Evolutionary conservation across 1,140 invertebrate species (phyloP).

Genomic region (Goniozus legneri): DNA sequence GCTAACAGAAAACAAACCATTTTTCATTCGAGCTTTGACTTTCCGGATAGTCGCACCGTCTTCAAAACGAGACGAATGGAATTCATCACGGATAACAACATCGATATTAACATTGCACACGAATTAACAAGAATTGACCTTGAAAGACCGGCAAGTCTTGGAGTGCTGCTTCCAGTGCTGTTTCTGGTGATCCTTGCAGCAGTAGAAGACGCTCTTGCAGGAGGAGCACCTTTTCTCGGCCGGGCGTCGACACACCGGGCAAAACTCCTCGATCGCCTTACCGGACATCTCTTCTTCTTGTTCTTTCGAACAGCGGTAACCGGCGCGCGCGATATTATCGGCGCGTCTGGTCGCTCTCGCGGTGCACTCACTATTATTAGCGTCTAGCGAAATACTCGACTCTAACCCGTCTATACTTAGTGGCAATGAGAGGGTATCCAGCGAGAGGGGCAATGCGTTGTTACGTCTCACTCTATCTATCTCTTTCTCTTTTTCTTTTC

Average conservation of each 20-base stretch:
- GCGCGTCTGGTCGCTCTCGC: too few species aligned
- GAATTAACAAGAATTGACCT: conserved; percentile 47
- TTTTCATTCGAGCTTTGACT: neutral
- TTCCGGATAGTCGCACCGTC: neutral
- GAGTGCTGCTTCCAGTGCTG: conserved; percentile 73
- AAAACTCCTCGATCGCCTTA: conserved; percentile 21
- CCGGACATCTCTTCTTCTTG: neutral
- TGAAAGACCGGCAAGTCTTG: conserved; percentile 59
- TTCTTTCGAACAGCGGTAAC: too few species aligned
- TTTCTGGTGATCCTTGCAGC: conserved; percentile 71
- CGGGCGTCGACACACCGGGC: conserved; percentile 21
- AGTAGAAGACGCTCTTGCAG: conserved; percentile 69
- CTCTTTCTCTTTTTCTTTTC: too few species aligned
- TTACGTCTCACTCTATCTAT: too few species aligned
- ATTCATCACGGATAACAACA: neutral
- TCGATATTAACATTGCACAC: too few species aligned
- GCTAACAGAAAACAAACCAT: neutral
- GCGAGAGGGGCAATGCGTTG: too few species aligned
- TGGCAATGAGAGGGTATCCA: too few species aligned
- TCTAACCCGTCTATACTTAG: too few species aligned
- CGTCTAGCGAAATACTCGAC: too few species aligned
- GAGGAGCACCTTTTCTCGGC: conserved; percentile 69
- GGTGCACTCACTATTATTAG: too few species aligned
- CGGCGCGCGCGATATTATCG: too few species aligned
- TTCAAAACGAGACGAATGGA: neutral